Evolutionary conservation across 2,888 invertebrate species (phyloP).

Genomic region (Steinernema scapterisci): DNA sequence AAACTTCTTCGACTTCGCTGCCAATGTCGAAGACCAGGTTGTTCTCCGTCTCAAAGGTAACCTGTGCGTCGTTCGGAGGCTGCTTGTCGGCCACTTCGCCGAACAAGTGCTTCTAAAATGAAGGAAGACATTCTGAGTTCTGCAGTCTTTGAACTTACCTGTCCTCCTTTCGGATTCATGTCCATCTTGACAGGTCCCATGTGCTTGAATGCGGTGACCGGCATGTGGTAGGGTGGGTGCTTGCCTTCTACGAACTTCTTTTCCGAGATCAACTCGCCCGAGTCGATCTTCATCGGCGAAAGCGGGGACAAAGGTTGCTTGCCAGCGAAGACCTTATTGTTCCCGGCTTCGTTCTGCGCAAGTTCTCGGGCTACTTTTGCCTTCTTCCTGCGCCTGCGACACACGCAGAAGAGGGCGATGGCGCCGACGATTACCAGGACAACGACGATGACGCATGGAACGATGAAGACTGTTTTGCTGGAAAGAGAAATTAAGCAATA

Average conservation of each 20-base stretch:
- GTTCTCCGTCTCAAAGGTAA: too few relatives aligned
- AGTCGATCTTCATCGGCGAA: background rate
- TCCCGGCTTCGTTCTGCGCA: background rate
- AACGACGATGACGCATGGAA: background rate
- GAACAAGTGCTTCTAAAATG: background rate
- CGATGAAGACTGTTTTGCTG: background rate
- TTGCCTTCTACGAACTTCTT: background rate
- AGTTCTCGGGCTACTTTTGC: background rate
- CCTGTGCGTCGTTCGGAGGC: background rate
- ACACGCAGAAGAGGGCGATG: background rate
- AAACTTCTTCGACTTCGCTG: background rate
- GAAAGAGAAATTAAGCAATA: background rate
- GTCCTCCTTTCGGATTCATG: background rate
- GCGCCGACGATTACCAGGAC: background rate
- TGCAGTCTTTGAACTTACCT: too few relatives aligned
- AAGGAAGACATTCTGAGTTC: too few relatives aligned
- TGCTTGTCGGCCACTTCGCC: background rate
- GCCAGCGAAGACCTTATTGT: background rate
- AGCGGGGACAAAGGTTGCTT: background rate
- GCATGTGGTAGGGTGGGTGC: background rate
- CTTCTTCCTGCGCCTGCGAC: background rate
- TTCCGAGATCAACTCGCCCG: background rate
- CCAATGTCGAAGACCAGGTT: slow-evolving; percentile 10
- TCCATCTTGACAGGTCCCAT: slow-evolving; percentile 13
- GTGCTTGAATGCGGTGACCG: background rate